phyloP scores from a whole-genome alignment of 2,797 vertebrate genomes.

The Chrysocyon brachyurus region DNA sequence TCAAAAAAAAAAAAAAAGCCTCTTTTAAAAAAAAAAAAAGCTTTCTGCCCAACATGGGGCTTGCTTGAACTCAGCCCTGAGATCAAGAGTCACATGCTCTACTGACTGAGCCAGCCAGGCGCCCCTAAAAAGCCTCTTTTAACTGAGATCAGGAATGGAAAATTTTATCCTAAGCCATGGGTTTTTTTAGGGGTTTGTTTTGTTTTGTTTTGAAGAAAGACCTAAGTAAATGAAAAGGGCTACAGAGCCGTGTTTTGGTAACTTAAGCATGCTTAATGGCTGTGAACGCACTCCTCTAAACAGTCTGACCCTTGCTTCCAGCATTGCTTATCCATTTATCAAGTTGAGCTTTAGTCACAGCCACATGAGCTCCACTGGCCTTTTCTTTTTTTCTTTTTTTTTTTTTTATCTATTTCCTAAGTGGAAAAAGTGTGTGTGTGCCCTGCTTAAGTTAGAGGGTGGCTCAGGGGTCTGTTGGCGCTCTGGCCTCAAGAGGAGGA shows the following conservation, averaged over 20 bases:
- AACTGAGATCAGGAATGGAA: conserved; percentile 28
- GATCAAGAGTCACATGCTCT: neutral
- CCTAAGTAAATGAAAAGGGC: neutral
- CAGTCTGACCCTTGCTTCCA: neutral
- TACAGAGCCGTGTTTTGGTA: neutral
- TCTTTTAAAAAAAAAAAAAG: neutral
- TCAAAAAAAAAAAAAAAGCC: too few species aligned
- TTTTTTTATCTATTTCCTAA: neutral
- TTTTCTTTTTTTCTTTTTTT: neutral
- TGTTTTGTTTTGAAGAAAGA: conserved; percentile 55
- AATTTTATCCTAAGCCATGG: conserved; percentile 53
- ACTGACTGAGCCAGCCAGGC: neutral
- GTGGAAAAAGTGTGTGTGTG: neutral
- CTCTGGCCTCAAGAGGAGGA: neutral
- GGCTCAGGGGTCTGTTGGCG: neutral
- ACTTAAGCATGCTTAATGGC: neutral
- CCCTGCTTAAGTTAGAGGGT: neutral
- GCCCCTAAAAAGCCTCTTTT: neutral
- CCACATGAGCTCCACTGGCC: neutral
- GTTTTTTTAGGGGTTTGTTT: neutral
- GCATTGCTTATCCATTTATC: neutral
- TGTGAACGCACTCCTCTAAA: neutral
- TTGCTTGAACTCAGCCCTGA: neutral
- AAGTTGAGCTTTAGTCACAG: neutral
- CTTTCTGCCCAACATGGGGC: neutral